Conservation (phyloP, 1,140 invertebrate species). For the Campoletis sonorensis region DNA sequence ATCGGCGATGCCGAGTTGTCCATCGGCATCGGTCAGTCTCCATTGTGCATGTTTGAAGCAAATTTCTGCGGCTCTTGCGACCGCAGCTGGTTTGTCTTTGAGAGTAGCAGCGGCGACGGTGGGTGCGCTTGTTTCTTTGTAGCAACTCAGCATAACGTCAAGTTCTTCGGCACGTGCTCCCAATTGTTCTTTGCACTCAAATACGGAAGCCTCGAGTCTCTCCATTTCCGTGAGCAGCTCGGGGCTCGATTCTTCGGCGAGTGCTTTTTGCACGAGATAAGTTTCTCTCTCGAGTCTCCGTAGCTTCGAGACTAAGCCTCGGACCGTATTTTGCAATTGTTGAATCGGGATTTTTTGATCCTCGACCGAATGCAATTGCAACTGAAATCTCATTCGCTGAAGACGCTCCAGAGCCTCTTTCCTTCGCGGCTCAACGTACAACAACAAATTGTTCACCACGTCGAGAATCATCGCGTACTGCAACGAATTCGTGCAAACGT, state of each 20-base stretch:
- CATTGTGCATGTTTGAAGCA: constrained; percentile 99
- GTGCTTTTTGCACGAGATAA: constrained; percentile 89
- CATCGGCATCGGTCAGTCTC: constrained; percentile 97
- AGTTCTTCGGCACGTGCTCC: constrained; percentile 93
- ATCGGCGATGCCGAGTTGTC: constrained; percentile 97
- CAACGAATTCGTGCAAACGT: constrained; percentile 97
- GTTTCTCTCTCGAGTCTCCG: constrained; percentile 93
- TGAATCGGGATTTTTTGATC: constrained; percentile 95
- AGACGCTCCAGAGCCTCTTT: constrained; percentile 93
- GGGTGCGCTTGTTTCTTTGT: constrained; percentile 84
- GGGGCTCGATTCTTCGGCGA: constrained; percentile 83
- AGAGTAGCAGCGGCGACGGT: constrained; percentile 71
- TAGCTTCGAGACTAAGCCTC: constrained; percentile 88
- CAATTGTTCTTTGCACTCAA: constrained; percentile 93
- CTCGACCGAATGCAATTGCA: constrained; percentile 92
- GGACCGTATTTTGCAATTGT: constrained; percentile 91
- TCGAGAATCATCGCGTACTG: constrained; percentile 98
- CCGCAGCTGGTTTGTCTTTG: constrained; percentile 83
- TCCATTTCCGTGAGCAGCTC: constrained; percentile 83
- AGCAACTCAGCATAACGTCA: constrained; percentile 92
- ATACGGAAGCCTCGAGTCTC: constrained; percentile 85
- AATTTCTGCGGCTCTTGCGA: constrained; percentile 95
- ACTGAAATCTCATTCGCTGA: constrained; percentile 94
- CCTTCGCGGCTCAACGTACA: constrained; percentile 97
- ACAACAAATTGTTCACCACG: constrained; percentile 96